phyloP scores from a whole-genome alignment of 2,797 vertebrate genomes.

The Agapornis canus region DNA sequence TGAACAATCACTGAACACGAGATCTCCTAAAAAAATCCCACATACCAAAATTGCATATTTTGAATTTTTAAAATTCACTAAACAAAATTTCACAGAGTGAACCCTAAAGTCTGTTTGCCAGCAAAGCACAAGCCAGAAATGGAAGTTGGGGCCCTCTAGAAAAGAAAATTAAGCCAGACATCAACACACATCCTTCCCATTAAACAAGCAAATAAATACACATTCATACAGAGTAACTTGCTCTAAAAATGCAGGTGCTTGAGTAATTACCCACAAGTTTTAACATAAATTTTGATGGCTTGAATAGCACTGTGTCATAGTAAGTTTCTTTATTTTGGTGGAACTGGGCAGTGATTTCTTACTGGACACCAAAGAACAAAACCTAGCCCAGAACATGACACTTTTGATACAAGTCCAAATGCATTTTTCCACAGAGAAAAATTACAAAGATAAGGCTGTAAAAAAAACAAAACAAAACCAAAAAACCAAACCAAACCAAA shows the following conservation, averaged over 20 bases:
- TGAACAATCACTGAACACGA: slow-evolving; percentile 9
- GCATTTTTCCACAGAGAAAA: background rate
- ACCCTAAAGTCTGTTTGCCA: slow-evolving; percentile 51
- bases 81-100: slow-evolving; percentile 53
- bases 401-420: background rate
- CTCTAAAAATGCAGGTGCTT: slow-evolving; percentile 48
- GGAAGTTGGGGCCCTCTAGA: background rate
- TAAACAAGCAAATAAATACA: slow-evolving; percentile 40
- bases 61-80: slow-evolving; percentile 64
- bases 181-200: background rate
- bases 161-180: background rate
- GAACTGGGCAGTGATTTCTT: slow-evolving; percentile 11
- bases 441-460: background rate
- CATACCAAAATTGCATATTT: slow-evolving; percentile 51
- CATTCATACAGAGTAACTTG: background rate
- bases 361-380: background rate
- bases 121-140: slow-evolving; percentile 56
- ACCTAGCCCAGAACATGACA: background rate
- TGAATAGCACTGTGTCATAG: slow-evolving; percentile 6
- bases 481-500: too few relatives aligned
- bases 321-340: slow-evolving; percentile 19
- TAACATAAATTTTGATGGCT: background rate
- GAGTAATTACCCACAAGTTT: slow-evolving; percentile 16
- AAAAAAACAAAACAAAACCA: background rate
- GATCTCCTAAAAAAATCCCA: slow-evolving; percentile 46